Conservation (phyloP, 2,888 invertebrate genomes). For the Micoletzkya japonica region DNA sequence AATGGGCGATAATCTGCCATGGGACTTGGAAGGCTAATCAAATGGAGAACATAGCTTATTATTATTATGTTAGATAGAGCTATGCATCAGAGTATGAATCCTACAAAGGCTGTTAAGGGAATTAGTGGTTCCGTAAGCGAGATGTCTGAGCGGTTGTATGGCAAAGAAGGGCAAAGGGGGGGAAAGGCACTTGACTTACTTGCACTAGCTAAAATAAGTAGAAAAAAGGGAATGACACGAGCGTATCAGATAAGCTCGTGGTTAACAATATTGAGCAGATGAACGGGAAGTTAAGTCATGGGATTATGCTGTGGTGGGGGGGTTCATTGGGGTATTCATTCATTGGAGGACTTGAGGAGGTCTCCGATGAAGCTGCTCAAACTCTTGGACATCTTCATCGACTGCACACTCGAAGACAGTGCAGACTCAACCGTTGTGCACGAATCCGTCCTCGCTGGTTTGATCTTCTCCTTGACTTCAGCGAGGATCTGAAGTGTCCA, state of each 20-base stretch:
- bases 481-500: conserved; percentile 39
- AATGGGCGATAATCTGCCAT: too few relatives aligned
- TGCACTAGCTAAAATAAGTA: too few relatives aligned
- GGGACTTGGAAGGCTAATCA: too few relatives aligned
- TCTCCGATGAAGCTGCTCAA: conserved; percentile 50
- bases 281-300: neutral
- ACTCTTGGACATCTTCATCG: conserved; percentile 52
- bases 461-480: conserved; percentile 48
- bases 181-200: too few relatives aligned
- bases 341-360: conserved; percentile 32
- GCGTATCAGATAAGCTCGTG: neutral
- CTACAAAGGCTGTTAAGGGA: too few relatives aligned
- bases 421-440: conserved; percentile 23
- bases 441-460: conserved; percentile 35
- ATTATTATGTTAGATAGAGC: too few relatives aligned
- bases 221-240: neutral
- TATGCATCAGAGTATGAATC: too few relatives aligned
- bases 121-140: too few relatives aligned
- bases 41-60: too few relatives aligned
- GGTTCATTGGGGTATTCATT: neutral
- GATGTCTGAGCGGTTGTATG: too few relatives aligned
- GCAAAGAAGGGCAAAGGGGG: neutral
- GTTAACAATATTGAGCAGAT: neutral
- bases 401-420: conserved; percentile 37
- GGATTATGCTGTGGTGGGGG: neutral